A percentile compares a stretch with the other conserved stretches of the same genome.
Evolutionary conservation across 2,888 invertebrate species (phyloP).

Genomic region (Trissoscelio sp.): DNA sequence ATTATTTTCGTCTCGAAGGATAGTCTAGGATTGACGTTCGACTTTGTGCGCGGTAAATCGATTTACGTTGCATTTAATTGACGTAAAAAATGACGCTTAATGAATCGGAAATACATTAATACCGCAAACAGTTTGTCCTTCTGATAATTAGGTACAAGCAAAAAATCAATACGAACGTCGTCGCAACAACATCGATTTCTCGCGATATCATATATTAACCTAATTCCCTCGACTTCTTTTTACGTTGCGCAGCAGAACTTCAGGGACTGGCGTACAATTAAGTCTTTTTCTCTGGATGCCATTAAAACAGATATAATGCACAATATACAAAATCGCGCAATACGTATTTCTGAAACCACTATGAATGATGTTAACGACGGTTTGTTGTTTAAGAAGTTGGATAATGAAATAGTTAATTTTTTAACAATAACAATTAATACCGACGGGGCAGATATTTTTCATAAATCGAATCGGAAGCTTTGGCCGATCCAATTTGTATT

Average conservation of each 20-base stretch:
- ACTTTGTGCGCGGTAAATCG: neutral
- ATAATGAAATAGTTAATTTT: neutral
- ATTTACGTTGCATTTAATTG: conserved; percentile 9
- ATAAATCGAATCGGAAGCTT: conserved; percentile 35
- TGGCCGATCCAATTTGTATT: conserved; percentile 52
- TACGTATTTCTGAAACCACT: neutral
- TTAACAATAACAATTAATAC: conserved; percentile 44
- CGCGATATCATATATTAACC: conserved; percentile 53
- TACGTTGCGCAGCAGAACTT: conserved; percentile 39
- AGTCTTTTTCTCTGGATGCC: conserved; percentile 50
- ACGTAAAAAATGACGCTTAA: conserved; percentile 1
- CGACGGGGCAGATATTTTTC: conserved; percentile 41
- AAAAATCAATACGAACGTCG: conserved; percentile 57
- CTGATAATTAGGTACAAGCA: conserved; percentile 43
- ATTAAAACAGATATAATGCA: conserved; percentile 50
- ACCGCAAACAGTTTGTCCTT: conserved; percentile 50
- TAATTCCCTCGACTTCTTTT: conserved; percentile 39
- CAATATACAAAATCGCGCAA: conserved; percentile 4
- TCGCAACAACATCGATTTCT: conserved; percentile 19
- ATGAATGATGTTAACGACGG: neutral
- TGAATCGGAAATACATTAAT: conserved; percentile 44
- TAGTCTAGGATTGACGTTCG: neutral
- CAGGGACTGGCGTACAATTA: conserved; percentile 51
- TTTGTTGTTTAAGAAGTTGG: conserved; percentile 17
- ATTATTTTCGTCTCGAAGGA: neutral